Percentiles rank a stretch among this genome's conserved stretches.
Evolutionary conservation across 2,113 vertebrate genomes (phyloP).

Genomic region (Larimichthys crocea): DNA sequence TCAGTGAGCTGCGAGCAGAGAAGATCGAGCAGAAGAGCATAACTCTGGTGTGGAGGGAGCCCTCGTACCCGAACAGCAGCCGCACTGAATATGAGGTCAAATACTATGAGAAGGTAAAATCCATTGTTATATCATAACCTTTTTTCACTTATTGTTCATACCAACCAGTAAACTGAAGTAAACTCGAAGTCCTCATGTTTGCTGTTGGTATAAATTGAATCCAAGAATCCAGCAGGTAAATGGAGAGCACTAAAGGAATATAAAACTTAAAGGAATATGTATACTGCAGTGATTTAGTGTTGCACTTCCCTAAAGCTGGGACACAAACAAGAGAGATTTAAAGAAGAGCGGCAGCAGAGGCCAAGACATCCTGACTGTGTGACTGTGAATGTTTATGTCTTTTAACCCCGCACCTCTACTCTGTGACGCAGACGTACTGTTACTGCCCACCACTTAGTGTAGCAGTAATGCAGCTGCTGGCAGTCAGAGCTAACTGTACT

Average conservation of each 20-base stretch:
- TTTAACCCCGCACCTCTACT: too few species aligned
- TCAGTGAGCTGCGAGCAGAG: conserved; percentile 89
- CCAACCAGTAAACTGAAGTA: not conserved
- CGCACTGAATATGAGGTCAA: conserved; percentile 93
- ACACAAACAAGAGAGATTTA: not conserved
- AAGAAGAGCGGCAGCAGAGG: not conserved
- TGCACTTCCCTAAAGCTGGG: not conserved
- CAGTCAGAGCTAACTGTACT: too few species aligned
- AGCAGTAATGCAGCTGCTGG: too few species aligned
- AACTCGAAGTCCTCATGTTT: not conserved
- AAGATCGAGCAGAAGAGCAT: conserved; percentile 92
- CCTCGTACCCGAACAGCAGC: conserved; percentile 83
- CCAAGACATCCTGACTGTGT: not conserved
- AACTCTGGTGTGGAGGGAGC: conserved; percentile 91
- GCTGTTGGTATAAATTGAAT: not conserved
- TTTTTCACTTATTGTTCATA: not conserved
- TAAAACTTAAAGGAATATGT: not conserved
- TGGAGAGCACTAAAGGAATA: not conserved
- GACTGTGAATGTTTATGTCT: not conserved
- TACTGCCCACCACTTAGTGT: too few species aligned
- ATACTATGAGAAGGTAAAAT: conserved; percentile 94
- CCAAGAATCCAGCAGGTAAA: not conserved
- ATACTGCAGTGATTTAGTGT: not conserved
- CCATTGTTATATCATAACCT: not conserved
- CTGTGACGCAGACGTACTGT: too few species aligned